These are phyloP conservation scores for Hipparchia sbordonii DNA, from an alignment of 2,888 invertebrate species.

Conservation along the genomic window DNA sequence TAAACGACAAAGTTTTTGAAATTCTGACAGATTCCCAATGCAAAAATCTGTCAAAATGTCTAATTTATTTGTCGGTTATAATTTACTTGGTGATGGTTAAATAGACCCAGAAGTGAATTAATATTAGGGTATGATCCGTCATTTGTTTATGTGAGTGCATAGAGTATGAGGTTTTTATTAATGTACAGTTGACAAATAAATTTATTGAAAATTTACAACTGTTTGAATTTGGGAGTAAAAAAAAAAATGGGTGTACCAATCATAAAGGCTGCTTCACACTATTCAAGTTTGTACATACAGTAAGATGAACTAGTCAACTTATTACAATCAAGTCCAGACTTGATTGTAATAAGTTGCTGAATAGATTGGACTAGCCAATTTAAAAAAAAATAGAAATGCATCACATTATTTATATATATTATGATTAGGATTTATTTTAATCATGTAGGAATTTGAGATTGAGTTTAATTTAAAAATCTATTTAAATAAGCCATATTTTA, in stretches of 20 bases:
- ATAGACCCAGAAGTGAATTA: not conserved
- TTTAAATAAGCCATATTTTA: not conserved
- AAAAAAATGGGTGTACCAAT: too few relatives aligned
- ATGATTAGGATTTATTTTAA: too few relatives aligned
- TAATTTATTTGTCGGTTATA: too few relatives aligned
- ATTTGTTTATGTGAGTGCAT: conserved; percentile 25
- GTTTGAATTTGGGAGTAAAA: conserved; percentile 3
- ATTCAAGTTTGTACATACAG: not conserved
- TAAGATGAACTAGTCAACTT: not conserved
- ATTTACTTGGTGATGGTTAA: not conserved
- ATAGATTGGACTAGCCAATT: not conserved
- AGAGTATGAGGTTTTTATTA: conserved; percentile 22
- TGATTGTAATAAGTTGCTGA: too few relatives aligned
- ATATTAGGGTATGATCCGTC: conserved; percentile 25
- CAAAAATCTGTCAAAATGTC: too few relatives aligned
- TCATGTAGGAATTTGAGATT: not conserved
- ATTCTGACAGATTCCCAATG: too few relatives aligned
- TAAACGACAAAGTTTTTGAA: too few relatives aligned
- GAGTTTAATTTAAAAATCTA: not conserved
- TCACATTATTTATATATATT: not conserved
- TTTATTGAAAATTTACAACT: conserved; percentile 15
- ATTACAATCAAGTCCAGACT: too few relatives aligned
- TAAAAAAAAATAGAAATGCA: not conserved
- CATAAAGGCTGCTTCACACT: not conserved
- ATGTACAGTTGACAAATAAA: conserved; percentile 35